phyloP scores from a whole-genome alignment of 2,888 invertebrate species.

The Dyspetes luteomarginatus region DNA sequence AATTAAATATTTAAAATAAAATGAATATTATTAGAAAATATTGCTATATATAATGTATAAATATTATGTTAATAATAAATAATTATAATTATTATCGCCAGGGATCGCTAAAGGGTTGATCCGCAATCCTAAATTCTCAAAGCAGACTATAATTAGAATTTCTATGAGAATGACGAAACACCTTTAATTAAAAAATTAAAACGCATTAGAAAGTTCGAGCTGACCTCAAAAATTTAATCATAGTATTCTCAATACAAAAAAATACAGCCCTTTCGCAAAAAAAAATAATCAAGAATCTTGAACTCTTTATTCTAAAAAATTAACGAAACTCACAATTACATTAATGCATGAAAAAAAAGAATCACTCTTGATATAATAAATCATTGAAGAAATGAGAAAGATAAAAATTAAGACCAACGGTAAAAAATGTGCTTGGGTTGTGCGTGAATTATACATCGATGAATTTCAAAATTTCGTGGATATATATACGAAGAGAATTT shows the following conservation, averaged over 20 bases:
- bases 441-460: not conserved
- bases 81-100: too few relatives aligned
- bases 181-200: not conserved
- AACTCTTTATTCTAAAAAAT: not conserved
- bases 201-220: not conserved
- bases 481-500: not conserved
- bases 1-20: too few relatives aligned
- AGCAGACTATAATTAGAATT: too few relatives aligned
- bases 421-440: not conserved
- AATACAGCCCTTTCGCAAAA: not conserved
- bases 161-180: too few relatives aligned
- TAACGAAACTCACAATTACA: not conserved
- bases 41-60: too few relatives aligned
- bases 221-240: not conserved
- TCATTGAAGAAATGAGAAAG: not conserved
- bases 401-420: slow-evolving; percentile 13
- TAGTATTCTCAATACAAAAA: not conserved
- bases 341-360: not conserved
- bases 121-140: too few relatives aligned
- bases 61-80: too few relatives aligned
- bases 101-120: too few relatives aligned
- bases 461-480: slow-evolving; percentile 2
- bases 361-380: not conserved
- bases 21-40: too few relatives aligned
- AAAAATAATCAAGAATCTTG: not conserved